A percentile compares a stretch with the other conserved stretches of the same genome.
These are phyloP conservation scores for Aythya baeri DNA, from an alignment of 2,113 vertebrate genomes.

Conservation along the genomic window DNA sequence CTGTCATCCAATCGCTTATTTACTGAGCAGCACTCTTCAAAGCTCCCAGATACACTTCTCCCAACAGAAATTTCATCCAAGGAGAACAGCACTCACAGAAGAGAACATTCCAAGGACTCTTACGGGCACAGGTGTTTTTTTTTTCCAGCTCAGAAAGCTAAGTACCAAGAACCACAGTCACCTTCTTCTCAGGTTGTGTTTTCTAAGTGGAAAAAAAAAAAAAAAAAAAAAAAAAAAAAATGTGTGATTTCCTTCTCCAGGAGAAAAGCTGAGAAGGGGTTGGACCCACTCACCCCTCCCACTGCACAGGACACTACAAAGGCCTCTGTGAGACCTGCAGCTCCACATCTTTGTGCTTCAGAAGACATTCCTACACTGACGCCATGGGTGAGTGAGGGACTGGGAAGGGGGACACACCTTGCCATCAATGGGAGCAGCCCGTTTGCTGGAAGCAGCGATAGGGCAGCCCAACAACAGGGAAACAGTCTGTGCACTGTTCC, in stretches of 20 bases:
- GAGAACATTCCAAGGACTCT: slow-evolving; percentile 19
- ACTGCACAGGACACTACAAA: background rate
- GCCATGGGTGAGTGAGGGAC: slow-evolving; percentile 33
- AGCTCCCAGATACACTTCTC: background rate
- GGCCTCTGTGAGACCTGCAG: rapidly evolving
- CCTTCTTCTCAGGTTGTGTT: background rate
- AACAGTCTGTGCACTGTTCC: background rate
- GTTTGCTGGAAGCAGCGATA: background rate
- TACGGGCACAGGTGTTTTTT: background rate
- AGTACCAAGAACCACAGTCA: background rate
- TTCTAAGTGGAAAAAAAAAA: background rate
- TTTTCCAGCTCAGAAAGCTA: background rate
- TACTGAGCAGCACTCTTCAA: background rate
- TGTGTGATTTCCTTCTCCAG: too few relatives aligned
- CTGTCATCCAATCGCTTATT: slow-evolving; percentile 5
- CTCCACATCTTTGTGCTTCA: background rate
- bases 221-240: background rate
- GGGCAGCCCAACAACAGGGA: background rate
- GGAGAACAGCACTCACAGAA: background rate
- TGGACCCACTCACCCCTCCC: background rate
- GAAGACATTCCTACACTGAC: rapidly evolving
- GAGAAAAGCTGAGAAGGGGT: background rate
- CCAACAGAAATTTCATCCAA: slow-evolving; percentile 11
- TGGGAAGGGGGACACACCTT: rapidly evolving
- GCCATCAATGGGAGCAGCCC: background rate